Conservation (phyloP, 2,888 invertebrate species). For the Tanypteryx hageni region DNA sequence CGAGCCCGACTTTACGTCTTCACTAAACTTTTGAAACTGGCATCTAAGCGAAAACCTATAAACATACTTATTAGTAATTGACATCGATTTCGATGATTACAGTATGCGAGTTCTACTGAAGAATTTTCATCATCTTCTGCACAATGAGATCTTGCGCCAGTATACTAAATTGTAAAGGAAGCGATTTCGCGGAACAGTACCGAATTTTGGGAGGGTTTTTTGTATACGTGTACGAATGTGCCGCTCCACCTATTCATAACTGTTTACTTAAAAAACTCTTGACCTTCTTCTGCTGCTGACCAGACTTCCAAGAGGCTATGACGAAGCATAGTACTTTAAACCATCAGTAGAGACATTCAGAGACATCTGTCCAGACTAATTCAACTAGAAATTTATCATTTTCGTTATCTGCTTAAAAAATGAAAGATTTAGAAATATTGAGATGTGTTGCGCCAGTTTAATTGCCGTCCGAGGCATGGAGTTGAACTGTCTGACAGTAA, state of each 20-base stretch:
- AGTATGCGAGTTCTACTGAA: neutral
- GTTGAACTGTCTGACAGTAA: neutral
- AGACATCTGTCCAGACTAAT: slow-evolving; percentile 22
- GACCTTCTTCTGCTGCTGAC: slow-evolving; percentile 38
- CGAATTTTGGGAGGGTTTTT: neutral
- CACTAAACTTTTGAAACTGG: neutral
- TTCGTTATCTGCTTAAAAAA: slow-evolving; percentile 39
- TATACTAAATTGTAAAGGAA: neutral
- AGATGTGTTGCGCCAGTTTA: neutral
- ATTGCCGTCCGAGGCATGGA: neutral
- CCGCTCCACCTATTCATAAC: slow-evolving; percentile 48
- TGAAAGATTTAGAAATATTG: slow-evolving; percentile 15
- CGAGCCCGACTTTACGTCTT: neutral
- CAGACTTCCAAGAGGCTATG: neutral
- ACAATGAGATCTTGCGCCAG: neutral
- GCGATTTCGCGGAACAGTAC: neutral
- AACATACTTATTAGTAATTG: neutral
- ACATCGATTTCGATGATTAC: neutral
- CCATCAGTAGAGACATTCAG: slow-evolving; percentile 49
- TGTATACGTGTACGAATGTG: slow-evolving; percentile 36
- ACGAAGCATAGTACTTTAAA: slow-evolving; percentile 48
- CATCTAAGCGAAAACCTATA: neutral
- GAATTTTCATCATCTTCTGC: neutral
- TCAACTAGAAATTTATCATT: neutral
- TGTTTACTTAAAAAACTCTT: slow-evolving; percentile 39